phyloP scores from a whole-genome alignment of 1,140 invertebrate species.

The Cheumatopsyche charites region DNA sequence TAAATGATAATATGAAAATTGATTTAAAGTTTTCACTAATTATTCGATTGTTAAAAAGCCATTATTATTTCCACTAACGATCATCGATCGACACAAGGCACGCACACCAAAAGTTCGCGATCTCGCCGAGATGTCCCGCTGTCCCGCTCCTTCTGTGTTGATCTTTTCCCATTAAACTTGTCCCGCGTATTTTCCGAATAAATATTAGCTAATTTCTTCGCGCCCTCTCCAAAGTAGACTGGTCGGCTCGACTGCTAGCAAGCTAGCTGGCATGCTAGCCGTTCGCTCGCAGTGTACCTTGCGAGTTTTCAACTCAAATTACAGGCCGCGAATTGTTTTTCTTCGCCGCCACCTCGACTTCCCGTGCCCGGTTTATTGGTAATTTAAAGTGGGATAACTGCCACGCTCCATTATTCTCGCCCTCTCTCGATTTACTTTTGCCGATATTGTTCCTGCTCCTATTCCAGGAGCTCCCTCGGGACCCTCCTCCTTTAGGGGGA shows the following conservation, averaged over 20 bases:
- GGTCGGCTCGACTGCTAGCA: neutral
- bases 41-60: too few species aligned
- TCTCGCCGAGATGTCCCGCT: neutral
- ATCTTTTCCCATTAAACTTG: conserved; percentile 47
- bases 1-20: too few species aligned
- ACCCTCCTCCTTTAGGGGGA: too few species aligned
- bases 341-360: conserved; percentile 34
- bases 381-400: conserved; percentile 48
- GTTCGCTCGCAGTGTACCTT: conserved; percentile 6
- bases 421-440: conserved; percentile 28
- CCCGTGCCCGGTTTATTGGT: conserved; percentile 44
- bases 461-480: neutral
- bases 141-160: conserved; percentile 43
- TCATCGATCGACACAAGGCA: too few species aligned
- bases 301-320: conserved; percentile 45
- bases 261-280: neutral
- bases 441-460: conserved; percentile 7
- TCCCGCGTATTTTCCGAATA: conserved; percentile 48
- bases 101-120: too few species aligned
- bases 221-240: neutral
- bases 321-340: conserved; percentile 47
- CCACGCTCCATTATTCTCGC: conserved; percentile 47
- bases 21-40: too few species aligned
- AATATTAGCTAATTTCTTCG: conserved; percentile 45
- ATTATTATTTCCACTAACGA: too few species aligned